Base-by-base conservation (phyloP, 2,888 invertebrate species). In the Frankliniella fusca region DNA sequence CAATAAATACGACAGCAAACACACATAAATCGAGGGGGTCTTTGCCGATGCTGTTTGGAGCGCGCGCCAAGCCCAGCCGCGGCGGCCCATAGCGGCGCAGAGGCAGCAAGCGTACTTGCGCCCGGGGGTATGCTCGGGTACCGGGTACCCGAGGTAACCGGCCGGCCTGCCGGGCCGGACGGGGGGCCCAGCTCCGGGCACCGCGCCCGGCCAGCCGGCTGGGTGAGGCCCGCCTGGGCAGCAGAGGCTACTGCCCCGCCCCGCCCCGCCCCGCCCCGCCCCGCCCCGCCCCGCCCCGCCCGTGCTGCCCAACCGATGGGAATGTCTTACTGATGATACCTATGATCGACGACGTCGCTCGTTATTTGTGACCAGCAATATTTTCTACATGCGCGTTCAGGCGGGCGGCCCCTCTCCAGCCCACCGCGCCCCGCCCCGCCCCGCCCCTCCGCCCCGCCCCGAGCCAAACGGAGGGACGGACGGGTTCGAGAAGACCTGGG, bases 301-400 rank as follows among this genome's bases (percentile, higher is more conserved):
- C 20, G 20, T 61, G 61, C 61, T 18, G 61, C 61, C 54, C 54
- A 54, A 54, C 54, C 61, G 61, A 61, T 61, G 61, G 61, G 61
- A 61, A 61, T 61, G 61, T 61, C 61, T 61, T 61, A 61, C 70
- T 23, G 70, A 70, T 70, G 70, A 70, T 70, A 70, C 70, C 70
- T 23, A 70, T 70, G 70, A 70, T 70, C 70, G 70, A 70, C 70
- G 70, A 70, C 23, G 23, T 23, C 70, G 23, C 70, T 70, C 70
- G 70, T 70, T 70, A 23, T 70, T 70, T 70, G 70, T 70, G 70
- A 70, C 70, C 70, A 70, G 70, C 70, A 70, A 23, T 70, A 70
- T 70, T 70, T 70, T 70, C 70, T 23, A 70, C 70, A 23, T 23
- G 70, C 70, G 23, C 70, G 23, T 18, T 15, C 70, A 23, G 23